Conservation (phyloP, 2,888 invertebrate genomes). For the Sarcophaga subvicina region DNA sequence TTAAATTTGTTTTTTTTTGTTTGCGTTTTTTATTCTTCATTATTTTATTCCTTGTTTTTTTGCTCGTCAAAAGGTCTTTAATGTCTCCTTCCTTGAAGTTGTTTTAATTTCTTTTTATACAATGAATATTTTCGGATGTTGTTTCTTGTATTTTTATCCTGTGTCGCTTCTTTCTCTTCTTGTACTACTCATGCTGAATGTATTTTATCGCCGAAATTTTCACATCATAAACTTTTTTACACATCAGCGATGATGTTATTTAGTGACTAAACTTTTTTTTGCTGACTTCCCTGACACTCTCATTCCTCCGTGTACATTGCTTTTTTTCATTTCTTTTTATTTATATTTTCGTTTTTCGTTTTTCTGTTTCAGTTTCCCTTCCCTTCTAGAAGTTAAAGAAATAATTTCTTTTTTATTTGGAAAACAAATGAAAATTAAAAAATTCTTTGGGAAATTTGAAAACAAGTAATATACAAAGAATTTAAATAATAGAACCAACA, state of each 20-base stretch:
- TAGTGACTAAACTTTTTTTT: slow-evolving; percentile 64
- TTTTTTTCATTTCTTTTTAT: slow-evolving; percentile 23
- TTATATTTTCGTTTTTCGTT: slow-evolving; percentile 1
- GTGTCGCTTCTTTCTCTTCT: neutral
- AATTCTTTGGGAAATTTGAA: slow-evolving; percentile 54
- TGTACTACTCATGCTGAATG: slow-evolving; percentile 29
- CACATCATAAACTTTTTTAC: slow-evolving; percentile 70
- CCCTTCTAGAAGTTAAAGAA: slow-evolving; percentile 11
- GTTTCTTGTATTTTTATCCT: neutral
- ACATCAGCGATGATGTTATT: slow-evolving; percentile 69
- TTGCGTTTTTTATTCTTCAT: slow-evolving; percentile 16
- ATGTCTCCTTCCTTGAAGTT: slow-evolving; percentile 39
- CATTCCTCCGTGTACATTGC: slow-evolving; percentile 17
- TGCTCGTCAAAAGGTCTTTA: slow-evolving; percentile 47
- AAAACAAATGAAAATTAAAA: slow-evolving; percentile 59
- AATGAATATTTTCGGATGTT: slow-evolving; percentile 33
- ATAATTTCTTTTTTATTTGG: slow-evolving; percentile 51
- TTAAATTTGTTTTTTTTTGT: slow-evolving; percentile 34
- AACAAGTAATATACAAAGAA: slow-evolving; percentile 17
- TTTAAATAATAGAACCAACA: slow-evolving; percentile 10
- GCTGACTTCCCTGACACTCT: slow-evolving; percentile 3
- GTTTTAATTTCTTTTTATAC: slow-evolving; percentile 60
- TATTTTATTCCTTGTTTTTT: slow-evolving; percentile 33
- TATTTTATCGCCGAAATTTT: slow-evolving; percentile 69
- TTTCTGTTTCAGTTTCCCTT: no score